Evolutionary conservation across 2,113 vertebrate genomes (phyloP).

Genomic region (Herpailurus yagouaroundi): DNA sequence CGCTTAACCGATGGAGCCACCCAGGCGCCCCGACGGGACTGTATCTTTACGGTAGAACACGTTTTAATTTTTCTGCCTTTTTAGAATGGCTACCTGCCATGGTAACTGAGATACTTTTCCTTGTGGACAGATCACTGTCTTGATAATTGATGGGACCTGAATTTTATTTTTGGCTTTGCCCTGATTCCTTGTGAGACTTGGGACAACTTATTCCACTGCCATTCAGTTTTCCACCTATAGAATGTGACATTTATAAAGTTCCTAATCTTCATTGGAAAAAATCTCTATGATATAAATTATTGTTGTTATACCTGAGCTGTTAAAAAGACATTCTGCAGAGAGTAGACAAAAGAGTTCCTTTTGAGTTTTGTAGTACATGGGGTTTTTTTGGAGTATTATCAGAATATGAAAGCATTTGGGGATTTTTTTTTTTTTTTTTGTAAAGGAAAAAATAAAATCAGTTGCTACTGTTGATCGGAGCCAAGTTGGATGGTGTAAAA

Average conservation of each 20-base stretch:
- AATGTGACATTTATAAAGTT: constrained; percentile 61
- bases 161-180: constrained; percentile 59
- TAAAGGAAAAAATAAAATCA: constrained; percentile 60
- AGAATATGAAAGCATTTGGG: constrained; percentile 48
- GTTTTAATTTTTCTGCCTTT: constrained; percentile 56
- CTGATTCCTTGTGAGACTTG: constrained; percentile 25
- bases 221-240: constrained; percentile 48
- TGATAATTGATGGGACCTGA: constrained; percentile 45
- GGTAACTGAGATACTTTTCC: constrained; percentile 32
- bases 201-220: background rate
- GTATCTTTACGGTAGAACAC: background rate
- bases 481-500: constrained; percentile 32
- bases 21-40: background rate
- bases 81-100: constrained; percentile 18
- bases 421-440: constrained; percentile 34
- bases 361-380: background rate
- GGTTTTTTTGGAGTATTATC: constrained; percentile 37
- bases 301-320: constrained; percentile 39
- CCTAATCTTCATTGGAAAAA: constrained; percentile 49
- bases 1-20: too few relatives aligned
- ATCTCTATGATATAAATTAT: constrained; percentile 48
- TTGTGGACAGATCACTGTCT: constrained; percentile 29
- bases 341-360: constrained; percentile 55
- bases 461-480: background rate
- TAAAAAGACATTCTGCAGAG: constrained; percentile 16